Conservation (phyloP, 2,797 vertebrate species). For the Notamacropus eugenii region DNA sequence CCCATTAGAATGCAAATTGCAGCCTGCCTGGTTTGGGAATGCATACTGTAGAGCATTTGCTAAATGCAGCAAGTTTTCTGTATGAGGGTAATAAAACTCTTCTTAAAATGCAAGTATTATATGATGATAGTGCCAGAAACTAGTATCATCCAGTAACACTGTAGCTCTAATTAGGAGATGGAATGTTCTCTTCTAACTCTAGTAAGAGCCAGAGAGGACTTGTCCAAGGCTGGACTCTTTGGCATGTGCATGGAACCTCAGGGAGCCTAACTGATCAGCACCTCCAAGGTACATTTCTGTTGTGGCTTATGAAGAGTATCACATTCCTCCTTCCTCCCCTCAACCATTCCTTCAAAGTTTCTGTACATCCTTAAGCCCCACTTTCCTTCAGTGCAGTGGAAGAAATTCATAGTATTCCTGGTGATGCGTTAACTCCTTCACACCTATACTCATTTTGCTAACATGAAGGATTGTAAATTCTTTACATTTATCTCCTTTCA, state of each 20-base stretch:
- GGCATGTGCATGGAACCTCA: not conserved
- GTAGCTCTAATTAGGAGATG: not conserved
- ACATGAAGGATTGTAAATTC: not conserved
- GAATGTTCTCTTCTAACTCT: not conserved
- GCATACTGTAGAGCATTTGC: not conserved
- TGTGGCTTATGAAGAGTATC: not conserved
- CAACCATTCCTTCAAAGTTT: not conserved
- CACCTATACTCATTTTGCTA: not conserved
- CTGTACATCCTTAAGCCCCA: not conserved
- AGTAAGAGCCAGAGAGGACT: not conserved
- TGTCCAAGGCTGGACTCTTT: not conserved
- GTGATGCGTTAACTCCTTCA: not conserved
- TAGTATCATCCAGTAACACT: not conserved
- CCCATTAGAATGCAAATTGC: not conserved
- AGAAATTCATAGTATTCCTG: not conserved
- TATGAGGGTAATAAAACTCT: not conserved
- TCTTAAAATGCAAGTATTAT: not conserved
- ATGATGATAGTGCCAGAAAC: not conserved
- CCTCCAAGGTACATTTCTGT: not conserved
- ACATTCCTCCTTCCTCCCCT: not conserved
- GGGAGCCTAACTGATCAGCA: not conserved
- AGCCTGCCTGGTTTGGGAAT: not conserved
- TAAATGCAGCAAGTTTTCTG: constrained; percentile 11
- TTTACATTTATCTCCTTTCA: not conserved
- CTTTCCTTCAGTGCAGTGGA: not conserved